Evolutionary conservation across 2,797 vertebrate species (phyloP), one percentile per base, ranked within the genome.

Genomic region (Catamblyrhynchus diadema): DNA sequence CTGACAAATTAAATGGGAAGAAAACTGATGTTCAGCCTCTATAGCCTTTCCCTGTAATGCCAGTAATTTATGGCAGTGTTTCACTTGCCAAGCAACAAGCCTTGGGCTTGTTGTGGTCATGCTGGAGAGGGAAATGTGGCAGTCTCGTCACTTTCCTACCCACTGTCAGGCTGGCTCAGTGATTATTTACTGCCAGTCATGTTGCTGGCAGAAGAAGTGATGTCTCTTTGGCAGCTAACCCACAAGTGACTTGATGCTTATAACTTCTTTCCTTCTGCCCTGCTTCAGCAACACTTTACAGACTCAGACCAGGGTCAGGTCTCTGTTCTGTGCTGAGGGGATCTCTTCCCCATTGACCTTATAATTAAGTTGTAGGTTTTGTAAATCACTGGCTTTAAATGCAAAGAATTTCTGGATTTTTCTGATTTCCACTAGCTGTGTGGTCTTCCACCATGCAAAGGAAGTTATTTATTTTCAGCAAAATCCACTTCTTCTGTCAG

Each of bases 251-350:
- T 80, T 71, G 65, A 12, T 67, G 9, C 27, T 57, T 32, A 9
- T 16, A 37, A 28, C 37, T 86, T 65, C 42, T 83, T 90, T 67
- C 16, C 62, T 62, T 90, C 50, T 30, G 25, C 37, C 21, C 30
- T 14, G 18, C 72, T 85, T 88, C 65, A 78, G 56, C 28, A 77
- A 11, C 10, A 7, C 17, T 70, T 75, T 19, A 20, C 45, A 44
- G 51, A 62, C 48, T 53, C 57, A 67, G 19, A n/a, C 3, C 0
- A 4, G 9, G 32, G 4, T 19, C 0, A 0, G 16, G 22, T 60
- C 84, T 16, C 60, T 42, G 33, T 37, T 79, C 7, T 33, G 5
- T 21, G 23, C 45, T 60, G 62, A 83, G 50, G 17, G 32, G 39
- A 85, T 10, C 47, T 82, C 44, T 69, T 75, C 54, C 56, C 25